These are phyloP conservation scores for Folsomia candida DNA, from an alignment of 2,888 invertebrate species.

Conservation along the genomic window DNA sequence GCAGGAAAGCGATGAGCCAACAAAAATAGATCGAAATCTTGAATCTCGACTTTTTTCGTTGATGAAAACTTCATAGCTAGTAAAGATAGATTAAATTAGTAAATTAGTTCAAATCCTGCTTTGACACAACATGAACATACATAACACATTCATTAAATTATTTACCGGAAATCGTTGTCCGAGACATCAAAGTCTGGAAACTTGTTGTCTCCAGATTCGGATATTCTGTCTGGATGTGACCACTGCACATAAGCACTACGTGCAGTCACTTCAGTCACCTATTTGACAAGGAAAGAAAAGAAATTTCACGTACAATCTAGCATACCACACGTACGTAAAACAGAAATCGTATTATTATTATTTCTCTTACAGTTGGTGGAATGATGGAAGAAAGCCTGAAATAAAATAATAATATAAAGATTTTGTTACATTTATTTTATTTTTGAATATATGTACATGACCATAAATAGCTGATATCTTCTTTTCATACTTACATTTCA, in stretches of 20 bases:
- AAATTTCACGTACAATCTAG: background rate
- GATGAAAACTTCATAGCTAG: slow-evolving; percentile 79
- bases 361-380: slow-evolving; percentile 66
- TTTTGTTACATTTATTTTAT: too few species aligned
- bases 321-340: background rate
- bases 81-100: too few species aligned
- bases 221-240: slow-evolving; percentile 64
- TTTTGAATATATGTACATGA: too few species aligned
- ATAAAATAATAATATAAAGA: too few species aligned
- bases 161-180: slow-evolving; percentile 67
- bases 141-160: too few species aligned
- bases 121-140: too few species aligned
- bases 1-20: slow-evolving; percentile 72
- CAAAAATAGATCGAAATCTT: slow-evolving; percentile 80
- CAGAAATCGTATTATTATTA: background rate
- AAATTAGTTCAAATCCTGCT: too few species aligned
- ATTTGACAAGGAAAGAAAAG: slow-evolving; percentile 48
- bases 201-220: slow-evolving; percentile 59
- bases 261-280: slow-evolving; percentile 80
- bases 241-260: slow-evolving; percentile 82
- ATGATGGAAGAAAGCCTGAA: slow-evolving; percentile 72
- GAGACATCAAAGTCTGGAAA: slow-evolving; percentile 59
- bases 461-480: too few species aligned
- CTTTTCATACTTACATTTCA: too few species aligned
- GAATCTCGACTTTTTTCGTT: slow-evolving; percentile 75